Evolutionary conservation across 2,797 vertebrate genomes (phyloP).

Genomic region (Lates japonicus): DNA sequence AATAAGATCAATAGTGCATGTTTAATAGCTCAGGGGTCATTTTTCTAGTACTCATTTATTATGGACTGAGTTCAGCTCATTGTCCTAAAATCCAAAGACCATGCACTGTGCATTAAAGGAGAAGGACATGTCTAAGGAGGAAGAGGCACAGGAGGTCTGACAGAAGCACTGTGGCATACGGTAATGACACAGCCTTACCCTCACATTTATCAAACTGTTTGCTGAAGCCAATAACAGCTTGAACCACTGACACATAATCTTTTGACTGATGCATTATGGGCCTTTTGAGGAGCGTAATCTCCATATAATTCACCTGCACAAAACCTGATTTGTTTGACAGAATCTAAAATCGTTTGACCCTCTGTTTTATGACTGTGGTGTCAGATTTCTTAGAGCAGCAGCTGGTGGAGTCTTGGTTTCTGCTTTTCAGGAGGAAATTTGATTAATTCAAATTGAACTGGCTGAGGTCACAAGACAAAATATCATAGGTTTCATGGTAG

Average conservation of each 20-base stretch:
- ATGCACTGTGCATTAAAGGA: neutral
- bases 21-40: neutral
- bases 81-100: neutral
- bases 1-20: neutral
- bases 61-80: too few species aligned
- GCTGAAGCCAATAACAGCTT: neutral
- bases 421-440: neutral
- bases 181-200: neutral
- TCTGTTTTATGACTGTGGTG: neutral
- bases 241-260: slow-evolving; percentile 7
- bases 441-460: neutral
- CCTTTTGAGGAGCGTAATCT: neutral
- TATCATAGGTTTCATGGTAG: neutral
- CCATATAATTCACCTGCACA: neutral
- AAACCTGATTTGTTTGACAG: slow-evolving; percentile 1
- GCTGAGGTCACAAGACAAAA: neutral
- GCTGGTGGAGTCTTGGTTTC: neutral
- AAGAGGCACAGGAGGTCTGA: neutral
- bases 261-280: neutral
- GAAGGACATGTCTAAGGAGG: neutral
- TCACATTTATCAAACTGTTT: neutral
- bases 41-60: neutral
- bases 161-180: neutral
- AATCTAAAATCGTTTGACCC: neutral
- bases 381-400: neutral